Conservation (phyloP, 2,888 invertebrate species). For the Ommatoiulus sabulosus region DNA sequence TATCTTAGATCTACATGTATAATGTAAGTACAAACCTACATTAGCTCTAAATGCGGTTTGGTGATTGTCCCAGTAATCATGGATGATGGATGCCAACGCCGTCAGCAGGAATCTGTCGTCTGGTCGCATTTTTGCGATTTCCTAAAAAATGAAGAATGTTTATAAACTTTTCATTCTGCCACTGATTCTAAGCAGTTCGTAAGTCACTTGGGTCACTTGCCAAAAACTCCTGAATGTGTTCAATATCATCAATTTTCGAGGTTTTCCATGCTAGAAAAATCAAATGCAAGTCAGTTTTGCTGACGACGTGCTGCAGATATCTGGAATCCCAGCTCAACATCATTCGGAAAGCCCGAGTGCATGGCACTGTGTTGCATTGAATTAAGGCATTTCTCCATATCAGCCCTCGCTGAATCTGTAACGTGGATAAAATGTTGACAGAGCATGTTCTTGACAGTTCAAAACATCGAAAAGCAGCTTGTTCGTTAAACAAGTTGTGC, state of each 20-base stretch:
- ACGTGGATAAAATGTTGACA: no score
- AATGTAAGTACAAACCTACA: neutral
- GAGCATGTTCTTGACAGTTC: no score
- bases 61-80: neutral
- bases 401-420: neutral
- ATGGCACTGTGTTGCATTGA: slow-evolving; percentile 49
- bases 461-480: no score
- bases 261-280: slow-evolving; percentile 42
- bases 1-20: neutral
- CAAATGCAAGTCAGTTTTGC: slow-evolving; percentile 22
- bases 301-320: slow-evolving; percentile 30
- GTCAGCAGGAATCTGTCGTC: neutral
- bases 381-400: slow-evolving; percentile 54
- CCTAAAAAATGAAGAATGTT: neutral
- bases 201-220: neutral
- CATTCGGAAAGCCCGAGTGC: slow-evolving; percentile 14
- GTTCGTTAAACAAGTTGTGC: no score
- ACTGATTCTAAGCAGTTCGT: neutral
- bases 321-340: neutral
- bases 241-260: neutral
- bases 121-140: neutral
- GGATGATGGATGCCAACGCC: neutral
- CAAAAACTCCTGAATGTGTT: slow-evolving; percentile 23
- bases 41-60: neutral
- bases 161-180: neutral